A percentile compares a stretch with the other conserved stretches of the same genome.
These are phyloP conservation scores for Sceloporus tristichus DNA, from an alignment of 2,113 vertebrate species.

Conservation along the genomic window DNA sequence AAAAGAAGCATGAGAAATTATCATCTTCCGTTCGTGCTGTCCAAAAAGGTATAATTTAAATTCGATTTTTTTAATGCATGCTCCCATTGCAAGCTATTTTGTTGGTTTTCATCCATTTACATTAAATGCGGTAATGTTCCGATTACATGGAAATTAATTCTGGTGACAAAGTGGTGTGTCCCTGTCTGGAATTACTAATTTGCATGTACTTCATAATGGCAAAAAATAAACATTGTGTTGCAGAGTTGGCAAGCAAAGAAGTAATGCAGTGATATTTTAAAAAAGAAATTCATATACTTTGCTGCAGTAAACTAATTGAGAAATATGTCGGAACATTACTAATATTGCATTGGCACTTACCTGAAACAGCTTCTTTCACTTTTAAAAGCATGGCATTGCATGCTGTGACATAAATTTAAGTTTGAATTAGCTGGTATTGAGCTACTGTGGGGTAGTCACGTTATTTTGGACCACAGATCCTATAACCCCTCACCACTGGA, in stretches of 20 bases:
- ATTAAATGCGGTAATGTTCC: slow-evolving; percentile 79
- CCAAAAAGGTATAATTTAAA: slow-evolving; percentile 94
- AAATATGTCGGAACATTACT: slow-evolving; percentile 79
- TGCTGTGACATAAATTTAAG: slow-evolving; percentile 49
- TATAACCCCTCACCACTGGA: not conserved
- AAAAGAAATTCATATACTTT: not conserved
- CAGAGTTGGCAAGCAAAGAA: not conserved
- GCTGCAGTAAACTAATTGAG: slow-evolving; percentile 13
- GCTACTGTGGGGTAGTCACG: not conserved
- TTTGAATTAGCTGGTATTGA: slow-evolving; percentile 35
- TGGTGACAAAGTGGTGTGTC: slow-evolving; percentile 22
- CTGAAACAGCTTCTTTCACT: slow-evolving; percentile 54
- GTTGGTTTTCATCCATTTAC: slow-evolving; percentile 68
- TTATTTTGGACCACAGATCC: not conserved
- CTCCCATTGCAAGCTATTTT: slow-evolving; percentile 74
- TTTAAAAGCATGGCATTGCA: slow-evolving; percentile 65
- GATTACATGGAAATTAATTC: slow-evolving; percentile 60
- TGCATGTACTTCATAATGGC: slow-evolving; percentile 6
- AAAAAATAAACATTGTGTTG: slow-evolving; percentile 41
- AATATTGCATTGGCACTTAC: slow-evolving; percentile 62
- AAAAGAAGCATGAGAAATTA: slow-evolving; percentile 98
- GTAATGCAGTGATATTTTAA: slow-evolving; percentile 5
- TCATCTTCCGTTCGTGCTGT: slow-evolving; percentile 98
- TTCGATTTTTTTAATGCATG: slow-evolving; percentile 84
- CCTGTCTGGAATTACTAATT: slow-evolving; percentile 34